These are phyloP conservation scores for Diplogasteroides magnus DNA, from an alignment of 1,140 invertebrate species.

Conservation along the genomic window DNA sequence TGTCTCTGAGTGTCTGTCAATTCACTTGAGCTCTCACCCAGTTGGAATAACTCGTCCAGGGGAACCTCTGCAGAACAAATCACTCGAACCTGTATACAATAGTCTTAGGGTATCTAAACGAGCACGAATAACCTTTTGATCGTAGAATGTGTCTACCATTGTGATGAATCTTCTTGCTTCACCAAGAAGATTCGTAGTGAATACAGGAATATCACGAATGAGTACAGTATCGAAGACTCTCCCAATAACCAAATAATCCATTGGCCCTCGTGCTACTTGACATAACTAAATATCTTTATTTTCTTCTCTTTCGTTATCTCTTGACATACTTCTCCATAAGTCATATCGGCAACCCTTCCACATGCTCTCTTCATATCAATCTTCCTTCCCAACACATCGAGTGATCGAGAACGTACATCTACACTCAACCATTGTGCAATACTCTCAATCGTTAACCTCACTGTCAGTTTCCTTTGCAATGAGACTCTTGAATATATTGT, in stretches of 20 bases:
- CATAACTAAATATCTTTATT: conserved; percentile 39
- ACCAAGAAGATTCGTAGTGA: conserved; percentile 69
- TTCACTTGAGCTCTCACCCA: conserved; percentile 56
- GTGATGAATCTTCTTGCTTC: conserved; percentile 90
- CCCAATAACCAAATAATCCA: conserved; percentile 84
- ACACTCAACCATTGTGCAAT: background rate
- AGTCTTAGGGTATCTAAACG: background rate
- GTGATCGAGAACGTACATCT: conserved; percentile 71
- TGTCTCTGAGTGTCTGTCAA: conserved; percentile 70
- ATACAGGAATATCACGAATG: conserved; percentile 78
- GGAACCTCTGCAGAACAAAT: conserved; percentile 74
- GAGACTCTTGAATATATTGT: conserved; percentile 81
- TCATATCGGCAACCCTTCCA: conserved; percentile 80
- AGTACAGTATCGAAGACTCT: conserved; percentile 90
- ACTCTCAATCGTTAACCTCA: conserved; percentile 32
- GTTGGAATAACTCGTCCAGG: conserved; percentile 70
- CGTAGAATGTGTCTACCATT: conserved; percentile 92
- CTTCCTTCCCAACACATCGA: conserved; percentile 80
- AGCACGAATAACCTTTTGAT: conserved; percentile 70
- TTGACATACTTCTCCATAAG: conserved; percentile 72
- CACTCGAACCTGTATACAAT: conserved; percentile 64
- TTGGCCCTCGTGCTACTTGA: conserved; percentile 74
- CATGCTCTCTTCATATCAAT: conserved; percentile 82
- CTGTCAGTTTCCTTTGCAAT: conserved; percentile 81
- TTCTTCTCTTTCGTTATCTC: background rate